Base-by-base conservation (phyloP, 2,113 vertebrate genomes). In the Callospermophilus lateralis region DNA sequence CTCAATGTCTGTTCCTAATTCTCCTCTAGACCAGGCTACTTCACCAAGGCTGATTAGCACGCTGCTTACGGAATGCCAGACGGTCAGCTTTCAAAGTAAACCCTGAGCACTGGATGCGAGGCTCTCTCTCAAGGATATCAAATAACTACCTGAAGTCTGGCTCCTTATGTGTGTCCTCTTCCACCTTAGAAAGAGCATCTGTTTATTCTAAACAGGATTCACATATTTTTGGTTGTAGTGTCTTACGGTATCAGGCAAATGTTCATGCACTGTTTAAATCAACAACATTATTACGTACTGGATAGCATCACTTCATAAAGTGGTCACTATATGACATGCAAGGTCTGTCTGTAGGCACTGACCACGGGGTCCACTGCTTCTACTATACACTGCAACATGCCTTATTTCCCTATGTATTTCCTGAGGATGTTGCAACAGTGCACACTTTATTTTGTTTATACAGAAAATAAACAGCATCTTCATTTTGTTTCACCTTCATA, bases 401-500 rank as follows among this genome's bases (percentile, higher is more conserved):
- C 24, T 8, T 32, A 39, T 37, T 15, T 67, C 19, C 68, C 8
- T 19, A 22, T 3, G 4, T 4, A 51, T 51, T 58, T 94, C 26
- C n/a, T 15, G 8, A 81, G 6, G 32, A 65, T 77, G 15, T 77
- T 30, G 70, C 58, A 68, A 81, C 3, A 58, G 11, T 37, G 12
- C 55, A 78, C 8, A 80, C 20, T 45, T 86, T 72, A 55, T 53
- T 17, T 95, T 61, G 83, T 79, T 95, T 48, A 92, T 80, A n/a
- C 4, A 94, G 61, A n/a, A 8, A 90, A 67, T 6, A 93, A 63
- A 55, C 3, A 48, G 6, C 26, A 37, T 81, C 67, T 90, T 84
- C 3, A 78, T 80, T 81, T 95, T 79, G 10, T 16, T 74, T 3
- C 15, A 85, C 67, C 37, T 34, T 42, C n/a, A n/a, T 89, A 89